phyloP scores from a whole-genome alignment of 2,797 vertebrate species.

The Carcharodon carcharias region DNA sequence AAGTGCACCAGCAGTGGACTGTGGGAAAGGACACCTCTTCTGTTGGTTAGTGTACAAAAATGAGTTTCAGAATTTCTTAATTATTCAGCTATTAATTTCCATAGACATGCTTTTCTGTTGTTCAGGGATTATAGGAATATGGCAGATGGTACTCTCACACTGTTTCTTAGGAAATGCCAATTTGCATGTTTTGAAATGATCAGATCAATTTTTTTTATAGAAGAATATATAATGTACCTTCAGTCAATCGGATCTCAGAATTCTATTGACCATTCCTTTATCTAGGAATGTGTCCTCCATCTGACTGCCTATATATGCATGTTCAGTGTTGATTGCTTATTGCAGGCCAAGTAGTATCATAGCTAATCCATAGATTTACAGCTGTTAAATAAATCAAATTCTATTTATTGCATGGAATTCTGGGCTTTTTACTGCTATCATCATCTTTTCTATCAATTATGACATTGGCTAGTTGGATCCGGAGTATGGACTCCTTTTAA shows the following conservation, averaged over 20 bases:
- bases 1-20: constrained; percentile 90
- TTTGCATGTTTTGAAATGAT: not conserved
- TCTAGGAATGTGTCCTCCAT: not conserved
- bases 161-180: not conserved
- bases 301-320: not conserved
- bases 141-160: not conserved
- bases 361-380: not conserved
- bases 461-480: not conserved
- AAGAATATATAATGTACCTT: not conserved
- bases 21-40: constrained; percentile 94
- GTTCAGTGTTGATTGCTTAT: not conserved
- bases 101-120: not conserved
- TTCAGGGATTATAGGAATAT: not conserved
- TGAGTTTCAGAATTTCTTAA: not conserved
- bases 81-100: not conserved
- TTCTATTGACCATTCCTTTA: not conserved
- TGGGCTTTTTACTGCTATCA: not conserved
- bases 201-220: not conserved
- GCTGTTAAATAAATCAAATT: not conserved
- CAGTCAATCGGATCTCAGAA: not conserved
- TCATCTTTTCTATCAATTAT: not conserved
- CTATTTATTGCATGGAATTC: not conserved
- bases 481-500: not conserved
- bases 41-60: constrained; percentile 76
- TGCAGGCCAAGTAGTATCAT: not conserved